phyloP scores from a whole-genome alignment of 1,140 invertebrate genomes.

The Aphelinus certus region DNA sequence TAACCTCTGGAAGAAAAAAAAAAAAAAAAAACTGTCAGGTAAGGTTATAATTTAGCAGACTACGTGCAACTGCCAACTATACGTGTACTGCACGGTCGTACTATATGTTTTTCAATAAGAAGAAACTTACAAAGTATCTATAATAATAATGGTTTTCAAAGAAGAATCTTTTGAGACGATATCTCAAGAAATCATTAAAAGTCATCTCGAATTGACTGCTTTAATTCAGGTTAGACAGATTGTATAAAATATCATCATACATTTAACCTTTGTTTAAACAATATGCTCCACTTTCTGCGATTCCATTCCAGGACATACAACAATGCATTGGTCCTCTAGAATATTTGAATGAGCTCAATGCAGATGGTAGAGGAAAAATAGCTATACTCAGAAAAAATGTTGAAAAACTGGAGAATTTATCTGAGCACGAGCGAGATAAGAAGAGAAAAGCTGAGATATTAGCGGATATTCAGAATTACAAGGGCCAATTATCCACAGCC shows the following conservation, averaged over 20 bases:
- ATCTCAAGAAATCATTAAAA: conserved; percentile 74
- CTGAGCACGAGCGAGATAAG: conserved; percentile 70
- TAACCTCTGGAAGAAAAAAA: no score
- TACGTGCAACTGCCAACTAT: no score
- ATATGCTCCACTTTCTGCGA: not conserved
- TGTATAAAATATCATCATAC: not conserved
- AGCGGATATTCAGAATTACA: conserved; percentile 74
- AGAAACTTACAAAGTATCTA: no score
- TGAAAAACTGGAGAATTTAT: conserved; percentile 73
- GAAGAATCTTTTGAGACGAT: conserved; percentile 49
- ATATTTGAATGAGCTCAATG: conserved; percentile 76
- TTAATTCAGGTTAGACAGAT: conserved; percentile 75
- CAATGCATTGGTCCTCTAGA: conserved; percentile 74
- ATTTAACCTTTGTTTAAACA: not conserved
- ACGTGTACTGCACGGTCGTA: no score
- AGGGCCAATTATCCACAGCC: conserved; percentile 75
- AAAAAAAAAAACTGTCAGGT: no score
- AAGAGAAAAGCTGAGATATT: conserved; percentile 71
- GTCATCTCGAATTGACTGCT: conserved; percentile 78
- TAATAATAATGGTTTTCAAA: conserved; percentile 46
- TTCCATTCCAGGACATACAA: conserved; percentile 70
- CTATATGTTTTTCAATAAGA: no score
- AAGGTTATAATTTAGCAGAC: no score
- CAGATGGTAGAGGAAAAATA: conserved; percentile 75
- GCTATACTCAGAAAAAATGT: conserved; percentile 73